Conservation (phyloP, 2,113 vertebrate genomes). For the Polypterus bichir region DNA sequence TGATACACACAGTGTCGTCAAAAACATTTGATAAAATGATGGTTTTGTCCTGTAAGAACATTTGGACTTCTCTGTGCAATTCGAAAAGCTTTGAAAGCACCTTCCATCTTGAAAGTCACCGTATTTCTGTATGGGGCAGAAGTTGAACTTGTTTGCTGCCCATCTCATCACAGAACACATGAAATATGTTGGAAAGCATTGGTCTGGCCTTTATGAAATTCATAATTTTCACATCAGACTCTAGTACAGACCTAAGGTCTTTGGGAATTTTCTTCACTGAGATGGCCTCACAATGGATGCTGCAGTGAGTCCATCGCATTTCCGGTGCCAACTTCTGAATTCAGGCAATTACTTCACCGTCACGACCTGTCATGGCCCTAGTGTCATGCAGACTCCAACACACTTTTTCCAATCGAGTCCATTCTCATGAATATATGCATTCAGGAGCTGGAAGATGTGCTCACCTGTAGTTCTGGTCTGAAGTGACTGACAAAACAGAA, state of each 20-base stretch:
- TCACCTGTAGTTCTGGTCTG: conserved; percentile 10
- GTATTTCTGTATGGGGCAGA: not conserved
- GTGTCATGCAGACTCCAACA: not conserved
- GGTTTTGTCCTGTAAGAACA: no score
- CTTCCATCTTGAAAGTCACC: no score
- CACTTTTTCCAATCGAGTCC: conserved; percentile 11
- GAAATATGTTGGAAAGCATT: not conserved
- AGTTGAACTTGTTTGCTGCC: conserved; percentile 8
- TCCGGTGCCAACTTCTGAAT: no score
- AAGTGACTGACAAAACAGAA: conserved; percentile 11
- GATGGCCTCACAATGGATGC: no score
- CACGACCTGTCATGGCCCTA: no score
- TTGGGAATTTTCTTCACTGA: not conserved
- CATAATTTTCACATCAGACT: conserved; percentile 4
- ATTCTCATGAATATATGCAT: not conserved
- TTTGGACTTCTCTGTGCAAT: no score
- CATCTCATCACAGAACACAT: conserved; percentile 6
- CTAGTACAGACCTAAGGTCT: conserved; percentile 2
- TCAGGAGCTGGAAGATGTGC: conserved; percentile 6
- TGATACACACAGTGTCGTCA: no score
- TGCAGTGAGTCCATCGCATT: no score
- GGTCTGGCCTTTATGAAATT: conserved; percentile 5
- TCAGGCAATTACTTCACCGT: no score
- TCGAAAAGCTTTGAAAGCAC: no score
- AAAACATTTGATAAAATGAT: no score